Base-by-base conservation (phyloP, 2,113 vertebrate genomes). In the Sylvilagus bachmani region DNA sequence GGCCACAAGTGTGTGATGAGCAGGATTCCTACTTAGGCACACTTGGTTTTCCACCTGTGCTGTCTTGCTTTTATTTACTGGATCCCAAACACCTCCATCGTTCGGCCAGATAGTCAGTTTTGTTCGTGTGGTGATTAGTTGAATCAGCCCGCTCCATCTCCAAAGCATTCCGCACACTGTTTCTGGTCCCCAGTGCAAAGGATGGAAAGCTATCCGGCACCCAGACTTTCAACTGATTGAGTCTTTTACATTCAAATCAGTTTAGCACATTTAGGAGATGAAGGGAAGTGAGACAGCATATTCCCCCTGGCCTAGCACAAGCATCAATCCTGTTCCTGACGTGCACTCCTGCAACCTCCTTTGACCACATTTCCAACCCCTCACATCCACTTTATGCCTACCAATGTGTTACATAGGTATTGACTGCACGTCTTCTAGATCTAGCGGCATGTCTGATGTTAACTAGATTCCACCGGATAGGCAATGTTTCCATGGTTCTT, bases 191-290 rank as follows among this genome's bases (percentile, higher is more conserved):
- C 31, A 24, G 7, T 5, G 21, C 12, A 29, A 51, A 25, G 5
- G 14, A 16, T 11, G 67, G n/a, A 87, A 78, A 83, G 17, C 86
- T 70, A 19, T 71, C 14, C 44, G 78, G 22, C 31, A 74, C 31
- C 70, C 24, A 25, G 70, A 64, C 79, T 61, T 80, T 74, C 38
- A 36, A 69, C 29, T 69, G 9, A 29, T 73, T 88, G 44, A 51
- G 6, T 87, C 17, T 66, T 36, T 53, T 25, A 61, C 19, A 84
- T n/a, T 71, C 29, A 88, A 69, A 84, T 69, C 24, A 49, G 61
- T 86, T 83, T 53, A 24, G 51, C 49, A 74, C 17, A 44, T 91
- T 90, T 92, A 66, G 61, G 81, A 84, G 66, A 71, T 13, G 70
- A 86, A 70, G 44, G 73, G 22, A 91, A 89, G 31, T 69, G 87